phyloP scores from a whole-genome alignment of 2,888 invertebrate species.

The Cordilura impudica region DNA sequence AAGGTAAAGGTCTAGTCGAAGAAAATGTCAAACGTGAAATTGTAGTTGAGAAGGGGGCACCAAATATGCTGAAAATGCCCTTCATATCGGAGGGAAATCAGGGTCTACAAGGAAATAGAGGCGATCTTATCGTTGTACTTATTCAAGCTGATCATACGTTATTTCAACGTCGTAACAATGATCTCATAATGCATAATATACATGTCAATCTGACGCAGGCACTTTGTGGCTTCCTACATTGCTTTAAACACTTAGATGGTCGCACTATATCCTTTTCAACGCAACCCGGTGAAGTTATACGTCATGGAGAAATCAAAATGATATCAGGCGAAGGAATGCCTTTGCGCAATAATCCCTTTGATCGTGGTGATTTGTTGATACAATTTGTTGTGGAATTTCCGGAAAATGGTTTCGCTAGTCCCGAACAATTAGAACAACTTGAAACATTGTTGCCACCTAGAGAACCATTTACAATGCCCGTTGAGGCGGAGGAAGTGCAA shows the following conservation, averaged over 20 bases:
- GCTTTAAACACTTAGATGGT: slow-evolving; percentile 93
- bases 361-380: slow-evolving; percentile 91
- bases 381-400: slow-evolving; percentile 93
- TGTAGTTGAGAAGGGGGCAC: slow-evolving; percentile 93
- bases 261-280: slow-evolving; percentile 88
- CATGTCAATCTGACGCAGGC: slow-evolving; percentile 91
- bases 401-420: slow-evolving; percentile 86
- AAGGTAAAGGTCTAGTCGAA: slow-evolving; percentile 89
- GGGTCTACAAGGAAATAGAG: slow-evolving; percentile 89
- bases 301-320: slow-evolving; percentile 88
- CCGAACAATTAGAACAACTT: slow-evolving; percentile 83
- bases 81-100: slow-evolving; percentile 95
- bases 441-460: slow-evolving; percentile 87
- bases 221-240: slow-evolving; percentile 91
- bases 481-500: slow-evolving; percentile 91
- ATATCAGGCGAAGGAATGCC: slow-evolving; percentile 95
- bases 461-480: slow-evolving; percentile 84
- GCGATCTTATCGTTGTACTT: slow-evolving; percentile 92
- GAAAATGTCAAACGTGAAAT: slow-evolving; percentile 92
- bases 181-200: slow-evolving; percentile 84
- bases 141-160: slow-evolving; percentile 88
- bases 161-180: slow-evolving; percentile 88
- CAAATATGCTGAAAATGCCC: slow-evolving; percentile 89
- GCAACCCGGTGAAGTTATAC: slow-evolving; percentile 88
- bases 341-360: slow-evolving; percentile 88